Evolutionary conservation across 2,888 invertebrate species (phyloP).

Genomic region (Ariolimax columbianus): DNA sequence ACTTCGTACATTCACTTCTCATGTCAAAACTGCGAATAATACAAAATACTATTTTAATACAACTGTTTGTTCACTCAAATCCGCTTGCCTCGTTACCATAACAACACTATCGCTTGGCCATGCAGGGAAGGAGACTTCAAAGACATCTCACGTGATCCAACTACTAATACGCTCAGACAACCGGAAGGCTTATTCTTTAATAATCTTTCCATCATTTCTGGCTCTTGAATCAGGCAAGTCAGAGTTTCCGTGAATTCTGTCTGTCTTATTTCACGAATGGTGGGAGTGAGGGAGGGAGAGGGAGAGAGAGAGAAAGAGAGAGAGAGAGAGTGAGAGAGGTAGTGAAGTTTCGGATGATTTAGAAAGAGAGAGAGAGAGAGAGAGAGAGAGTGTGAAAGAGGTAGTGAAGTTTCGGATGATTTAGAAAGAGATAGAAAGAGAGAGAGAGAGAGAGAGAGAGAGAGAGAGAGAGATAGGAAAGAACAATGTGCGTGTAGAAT

Average conservation of each 20-base stretch:
- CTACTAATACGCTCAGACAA: conserved; percentile 14
- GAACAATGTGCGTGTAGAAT: too few relatives aligned
- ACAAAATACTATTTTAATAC: neutral
- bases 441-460: neutral
- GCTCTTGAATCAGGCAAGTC: neutral
- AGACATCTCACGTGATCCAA: neutral
- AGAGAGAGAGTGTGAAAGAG: neutral
- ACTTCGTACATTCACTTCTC: too few relatives aligned
- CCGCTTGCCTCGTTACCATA: conserved; percentile 22
- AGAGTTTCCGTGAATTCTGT: neutral
- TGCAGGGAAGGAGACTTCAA: neutral
- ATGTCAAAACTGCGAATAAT: neutral
- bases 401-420: neutral
- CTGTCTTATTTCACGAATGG: neutral
- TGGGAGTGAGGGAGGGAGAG: neutral
- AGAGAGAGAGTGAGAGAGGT: neutral
- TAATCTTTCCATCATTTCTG: conserved; percentile 8
- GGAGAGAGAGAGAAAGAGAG: neutral
- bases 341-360: too few relatives aligned
- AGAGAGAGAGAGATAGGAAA: neutral
- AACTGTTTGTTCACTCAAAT: neutral
- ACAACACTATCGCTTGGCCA: neutral
- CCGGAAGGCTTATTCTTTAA: conserved; percentile 7
- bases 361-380: conserved; percentile 1
- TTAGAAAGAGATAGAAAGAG: neutral